A percentile compares a stretch with the other conserved stretches of the same genome.
Conservation (phyloP, 2,797 vertebrate genomes). For the Spinus olivaceus region DNA sequence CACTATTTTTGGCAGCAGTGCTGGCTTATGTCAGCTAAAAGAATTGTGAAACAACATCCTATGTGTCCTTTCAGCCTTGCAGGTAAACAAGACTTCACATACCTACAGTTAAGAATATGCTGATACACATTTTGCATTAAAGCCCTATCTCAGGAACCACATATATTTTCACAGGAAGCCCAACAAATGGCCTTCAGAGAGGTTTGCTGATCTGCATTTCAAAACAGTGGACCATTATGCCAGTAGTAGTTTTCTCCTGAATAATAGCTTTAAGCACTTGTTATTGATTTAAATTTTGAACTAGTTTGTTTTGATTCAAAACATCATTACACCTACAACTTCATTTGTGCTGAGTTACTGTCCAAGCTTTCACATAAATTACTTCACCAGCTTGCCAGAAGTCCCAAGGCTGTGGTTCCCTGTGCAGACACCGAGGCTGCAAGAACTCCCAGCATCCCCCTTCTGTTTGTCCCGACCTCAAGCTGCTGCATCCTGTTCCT, state of each 20-base stretch:
- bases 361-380: constrained; percentile 9
- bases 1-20: neutral
- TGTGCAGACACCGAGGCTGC: neutral
- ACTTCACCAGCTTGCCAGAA: neutral
- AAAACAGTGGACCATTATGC: constrained; percentile 15
- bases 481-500: neutral
- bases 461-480: neutral
- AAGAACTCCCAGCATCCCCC: neutral
- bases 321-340: constrained; percentile 44
- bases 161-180: neutral
- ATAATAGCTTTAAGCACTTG: constrained; percentile 23
- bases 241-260: neutral
- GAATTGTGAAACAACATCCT: constrained; percentile 16
- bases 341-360: constrained; percentile 44
- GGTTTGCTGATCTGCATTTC: constrained; percentile 27
- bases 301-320: constrained; percentile 60
- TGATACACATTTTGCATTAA: constrained; percentile 18
- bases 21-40: constrained; percentile 28
- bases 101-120: constrained; percentile 26
- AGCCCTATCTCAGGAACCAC: neutral
- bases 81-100: constrained; percentile 28
- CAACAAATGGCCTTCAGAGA: constrained; percentile 27
- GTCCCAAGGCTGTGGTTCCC: neutral
- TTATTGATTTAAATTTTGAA: constrained; percentile 50
- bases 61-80: neutral